Evolutionary conservation across 2,888 invertebrate genomes (phyloP).

Genomic region (Heliconius cydno): DNA sequence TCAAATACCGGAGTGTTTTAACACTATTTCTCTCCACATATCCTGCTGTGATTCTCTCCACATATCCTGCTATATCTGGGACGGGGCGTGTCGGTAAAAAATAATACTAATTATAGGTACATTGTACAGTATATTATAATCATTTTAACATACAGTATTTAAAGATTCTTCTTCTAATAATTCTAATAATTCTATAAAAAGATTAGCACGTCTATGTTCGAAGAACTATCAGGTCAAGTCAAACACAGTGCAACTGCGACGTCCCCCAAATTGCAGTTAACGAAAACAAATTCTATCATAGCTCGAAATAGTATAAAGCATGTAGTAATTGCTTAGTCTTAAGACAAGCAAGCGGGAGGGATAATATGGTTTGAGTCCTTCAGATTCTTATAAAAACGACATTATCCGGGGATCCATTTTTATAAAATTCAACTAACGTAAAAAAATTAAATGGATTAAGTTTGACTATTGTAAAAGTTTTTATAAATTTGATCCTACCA

Average conservation of each 20-base stretch:
- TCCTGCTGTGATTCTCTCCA: no score
- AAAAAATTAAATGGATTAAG: neutral
- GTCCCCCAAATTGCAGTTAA: neutral
- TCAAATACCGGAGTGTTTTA: no score
- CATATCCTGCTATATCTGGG: no score
- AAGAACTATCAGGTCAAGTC: neutral
- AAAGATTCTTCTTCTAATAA: no score
- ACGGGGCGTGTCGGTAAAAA: no score
- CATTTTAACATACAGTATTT: no score
- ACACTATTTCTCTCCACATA: no score
- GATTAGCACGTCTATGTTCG: neutral
- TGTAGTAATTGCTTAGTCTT: neutral
- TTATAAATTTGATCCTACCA: no score
- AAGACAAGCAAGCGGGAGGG: neutral
- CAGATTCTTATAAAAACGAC: conserved; percentile 4
- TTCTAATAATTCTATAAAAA: neutral
- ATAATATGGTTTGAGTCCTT: conserved; percentile 9
- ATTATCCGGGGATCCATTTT: neutral
- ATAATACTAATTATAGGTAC: no score
- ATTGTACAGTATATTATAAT: no score
- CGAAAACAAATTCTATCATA: neutral
- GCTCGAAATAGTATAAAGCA: neutral
- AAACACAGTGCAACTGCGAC: neutral
- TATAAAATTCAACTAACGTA: neutral
- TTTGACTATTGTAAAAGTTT: neutral